Evolutionary conservation across 2,113 vertebrate genomes (phyloP).

Genomic region (Passer domesticus): DNA sequence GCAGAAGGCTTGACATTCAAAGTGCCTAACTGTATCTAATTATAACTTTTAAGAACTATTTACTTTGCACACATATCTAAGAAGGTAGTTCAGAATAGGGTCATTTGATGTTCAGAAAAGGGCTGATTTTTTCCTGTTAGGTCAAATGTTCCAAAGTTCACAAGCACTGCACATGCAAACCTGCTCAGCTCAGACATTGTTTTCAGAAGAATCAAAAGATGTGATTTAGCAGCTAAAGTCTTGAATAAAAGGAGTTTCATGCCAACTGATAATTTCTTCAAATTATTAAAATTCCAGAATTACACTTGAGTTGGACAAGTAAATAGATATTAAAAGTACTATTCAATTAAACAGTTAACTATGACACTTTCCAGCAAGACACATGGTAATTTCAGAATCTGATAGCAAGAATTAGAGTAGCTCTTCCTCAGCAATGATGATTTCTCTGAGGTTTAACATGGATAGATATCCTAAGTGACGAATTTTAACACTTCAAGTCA

Average conservation of each 20-base stretch:
- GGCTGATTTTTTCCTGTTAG: background rate
- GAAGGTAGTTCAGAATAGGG: background rate
- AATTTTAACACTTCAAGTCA: background rate
- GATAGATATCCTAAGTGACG: background rate
- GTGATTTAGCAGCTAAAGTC: background rate
- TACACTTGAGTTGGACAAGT: background rate
- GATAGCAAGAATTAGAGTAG: background rate
- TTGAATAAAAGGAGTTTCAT: background rate
- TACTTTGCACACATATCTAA: background rate
- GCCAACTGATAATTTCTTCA: background rate
- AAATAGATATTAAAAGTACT: background rate
- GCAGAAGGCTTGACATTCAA: background rate
- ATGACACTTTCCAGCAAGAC: background rate
- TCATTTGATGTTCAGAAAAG: background rate
- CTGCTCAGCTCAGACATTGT: background rate
- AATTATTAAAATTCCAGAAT: background rate
- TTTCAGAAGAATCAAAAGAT: background rate
- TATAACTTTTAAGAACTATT: background rate
- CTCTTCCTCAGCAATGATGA: background rate
- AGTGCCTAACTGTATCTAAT: background rate
- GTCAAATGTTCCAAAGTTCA: background rate
- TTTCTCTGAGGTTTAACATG: background rate
- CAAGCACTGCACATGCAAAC: background rate
- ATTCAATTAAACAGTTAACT: background rate
- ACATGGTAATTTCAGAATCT: background rate